Evolutionary conservation across 1,140 invertebrate species (phyloP).

Genomic region (Drosophila suzukii): DNA sequence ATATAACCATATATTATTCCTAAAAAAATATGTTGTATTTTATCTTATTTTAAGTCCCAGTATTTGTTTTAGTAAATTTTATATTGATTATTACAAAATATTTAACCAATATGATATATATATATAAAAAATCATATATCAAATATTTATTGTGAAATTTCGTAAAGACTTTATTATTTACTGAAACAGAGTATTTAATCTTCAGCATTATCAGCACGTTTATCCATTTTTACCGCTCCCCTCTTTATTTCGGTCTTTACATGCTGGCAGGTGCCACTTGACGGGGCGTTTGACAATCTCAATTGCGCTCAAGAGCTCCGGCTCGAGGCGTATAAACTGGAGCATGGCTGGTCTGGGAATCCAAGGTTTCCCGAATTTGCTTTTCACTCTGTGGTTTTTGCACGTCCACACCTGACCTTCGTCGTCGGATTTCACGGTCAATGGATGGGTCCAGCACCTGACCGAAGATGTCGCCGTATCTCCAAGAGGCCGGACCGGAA

Average conservation of each 20-base stretch:
- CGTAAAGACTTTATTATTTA: background rate
- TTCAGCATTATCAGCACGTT: background rate
- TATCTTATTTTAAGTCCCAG: no score
- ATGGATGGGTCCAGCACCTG: constrained; percentile 14
- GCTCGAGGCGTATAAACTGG: constrained; percentile 64
- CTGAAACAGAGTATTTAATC: constrained; percentile 6
- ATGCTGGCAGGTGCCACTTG: constrained; percentile 55
- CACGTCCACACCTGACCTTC: constrained; percentile 29
- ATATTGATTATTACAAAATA: no score
- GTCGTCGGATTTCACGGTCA: constrained; percentile 32
- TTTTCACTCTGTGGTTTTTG: constrained; percentile 21
- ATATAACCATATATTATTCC: no score
- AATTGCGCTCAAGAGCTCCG: constrained; percentile 65
- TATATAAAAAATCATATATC: no score
- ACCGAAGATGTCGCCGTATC: constrained; percentile 13
- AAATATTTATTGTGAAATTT: no score
- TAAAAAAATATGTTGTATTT: no score
- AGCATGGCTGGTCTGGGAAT: constrained; percentile 47
- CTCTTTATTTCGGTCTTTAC: constrained; percentile 20
- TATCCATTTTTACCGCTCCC: constrained; percentile 6
- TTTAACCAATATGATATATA: no score
- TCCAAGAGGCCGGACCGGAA: constrained; percentile 36
- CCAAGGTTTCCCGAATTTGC: constrained; percentile 41
- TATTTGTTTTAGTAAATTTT: no score
- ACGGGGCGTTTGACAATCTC: constrained; percentile 79